Percentiles rank a stretch among this genome's conserved stretches.
These are phyloP conservation scores for Clitarchus hookeri DNA, from an alignment of 2,888 invertebrate genomes.

Conservation along the genomic window DNA sequence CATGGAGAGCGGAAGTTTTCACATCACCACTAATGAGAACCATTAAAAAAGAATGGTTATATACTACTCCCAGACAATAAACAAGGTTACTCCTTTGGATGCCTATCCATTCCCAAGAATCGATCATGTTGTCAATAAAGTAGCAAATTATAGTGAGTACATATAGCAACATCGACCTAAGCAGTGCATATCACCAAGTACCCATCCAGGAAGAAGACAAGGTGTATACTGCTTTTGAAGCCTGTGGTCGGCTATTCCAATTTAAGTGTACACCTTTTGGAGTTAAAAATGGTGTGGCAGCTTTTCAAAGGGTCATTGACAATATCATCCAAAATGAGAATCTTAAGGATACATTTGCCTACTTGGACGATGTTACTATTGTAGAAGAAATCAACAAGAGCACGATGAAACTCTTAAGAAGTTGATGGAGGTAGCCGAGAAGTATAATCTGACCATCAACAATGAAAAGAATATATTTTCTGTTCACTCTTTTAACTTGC, in stretches of 20 bases:
- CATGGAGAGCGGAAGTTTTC: conserved; percentile 41
- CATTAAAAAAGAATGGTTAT: conserved; percentile 45
- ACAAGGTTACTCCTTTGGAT: conserved; percentile 43
- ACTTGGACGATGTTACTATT: conserved; percentile 31
- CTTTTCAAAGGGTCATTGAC: conserved; percentile 25
- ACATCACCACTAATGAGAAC: conserved; percentile 37
- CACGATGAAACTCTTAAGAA: too few relatives aligned
- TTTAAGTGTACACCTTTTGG: conserved; percentile 28
- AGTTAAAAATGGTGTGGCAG: conserved; percentile 29
- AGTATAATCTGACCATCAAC: too few relatives aligned
- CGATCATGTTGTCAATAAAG: conserved; percentile 35
- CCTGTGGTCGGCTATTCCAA: conserved; percentile 32
- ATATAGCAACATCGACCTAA: too few relatives aligned
- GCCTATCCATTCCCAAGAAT: conserved; percentile 40
- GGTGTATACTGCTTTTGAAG: too few relatives aligned
- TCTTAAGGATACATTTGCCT: conserved; percentile 30
- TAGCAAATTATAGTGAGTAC: background rate
- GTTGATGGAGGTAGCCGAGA: too few relatives aligned
- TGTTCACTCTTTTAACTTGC: too few relatives aligned
- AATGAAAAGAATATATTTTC: too few relatives aligned
- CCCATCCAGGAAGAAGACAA: too few relatives aligned
- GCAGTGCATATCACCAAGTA: too few relatives aligned
- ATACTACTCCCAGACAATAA: conserved; percentile 46
- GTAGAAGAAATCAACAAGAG: too few relatives aligned
- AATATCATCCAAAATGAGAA: conserved; percentile 31